phyloP scores from a whole-genome alignment of 2,797 vertebrate genomes.

The Cygnus olor region DNA sequence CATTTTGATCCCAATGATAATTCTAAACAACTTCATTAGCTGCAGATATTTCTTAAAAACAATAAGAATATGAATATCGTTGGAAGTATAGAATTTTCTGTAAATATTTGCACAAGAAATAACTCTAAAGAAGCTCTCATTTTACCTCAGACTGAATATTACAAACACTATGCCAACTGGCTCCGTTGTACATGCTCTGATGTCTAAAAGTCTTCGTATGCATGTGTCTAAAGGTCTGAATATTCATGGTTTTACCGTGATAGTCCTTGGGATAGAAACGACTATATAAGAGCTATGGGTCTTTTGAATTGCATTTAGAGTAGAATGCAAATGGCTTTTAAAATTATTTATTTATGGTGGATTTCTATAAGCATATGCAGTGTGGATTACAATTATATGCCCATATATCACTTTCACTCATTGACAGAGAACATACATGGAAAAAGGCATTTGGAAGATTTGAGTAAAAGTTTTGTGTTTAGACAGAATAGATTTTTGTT shows the following conservation, averaged over 20 bases:
- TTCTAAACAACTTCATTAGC: background rate
- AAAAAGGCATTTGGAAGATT: background rate
- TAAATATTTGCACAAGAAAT: background rate
- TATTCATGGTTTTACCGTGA: background rate
- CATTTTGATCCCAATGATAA: background rate
- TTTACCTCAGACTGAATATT: background rate
- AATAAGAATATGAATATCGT: background rate
- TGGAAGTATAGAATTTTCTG: background rate
- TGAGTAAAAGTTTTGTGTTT: background rate
- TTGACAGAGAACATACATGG: background rate
- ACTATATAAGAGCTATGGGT: background rate
- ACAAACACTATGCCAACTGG: background rate
- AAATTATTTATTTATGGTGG: background rate
- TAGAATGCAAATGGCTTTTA: background rate
- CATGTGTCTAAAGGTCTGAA: background rate
- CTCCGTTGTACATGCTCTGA: background rate
- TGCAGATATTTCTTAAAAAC: background rate
- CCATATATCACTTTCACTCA: background rate
- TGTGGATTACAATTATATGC: rapidly evolving
- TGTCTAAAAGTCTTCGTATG: background rate
- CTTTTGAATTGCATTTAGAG: background rate
- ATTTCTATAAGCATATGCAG: background rate
- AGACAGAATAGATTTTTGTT: background rate
- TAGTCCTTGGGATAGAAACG: background rate
- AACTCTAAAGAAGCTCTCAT: background rate